A percentile compares a stretch with the other conserved stretches of the same genome.
Conservation (phyloP, 2,797 vertebrate genomes). For the Gallirallus australis region DNA sequence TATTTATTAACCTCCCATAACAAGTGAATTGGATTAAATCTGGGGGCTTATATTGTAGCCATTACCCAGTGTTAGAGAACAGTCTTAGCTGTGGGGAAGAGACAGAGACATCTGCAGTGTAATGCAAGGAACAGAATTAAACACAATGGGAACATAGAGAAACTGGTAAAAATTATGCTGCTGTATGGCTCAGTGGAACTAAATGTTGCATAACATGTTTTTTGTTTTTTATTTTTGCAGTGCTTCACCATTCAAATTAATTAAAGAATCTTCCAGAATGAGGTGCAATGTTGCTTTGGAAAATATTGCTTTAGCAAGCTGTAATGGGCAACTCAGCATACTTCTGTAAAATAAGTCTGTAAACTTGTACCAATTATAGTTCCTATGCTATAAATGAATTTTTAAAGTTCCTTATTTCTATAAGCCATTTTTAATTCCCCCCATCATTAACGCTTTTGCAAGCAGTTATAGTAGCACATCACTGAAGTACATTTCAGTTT, state of each 20-base stretch:
- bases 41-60: conserved; percentile 19
- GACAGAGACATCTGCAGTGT: conserved; percentile 61
- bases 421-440: neutral
- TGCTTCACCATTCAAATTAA: conserved; percentile 59
- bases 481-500: neutral
- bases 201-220: conserved; percentile 66
- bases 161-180: conserved; percentile 57
- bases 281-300: conserved; percentile 37
- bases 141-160: conserved; percentile 50
- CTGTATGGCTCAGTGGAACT: conserved; percentile 54
- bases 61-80: conserved; percentile 47
- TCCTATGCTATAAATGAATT: neutral
- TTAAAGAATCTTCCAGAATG: conserved; percentile 61
- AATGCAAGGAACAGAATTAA: conserved; percentile 47
- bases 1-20: conserved; percentile 53
- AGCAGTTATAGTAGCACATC: neutral
- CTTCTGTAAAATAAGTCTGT: neutral
- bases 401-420: neutral
- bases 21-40: conserved; percentile 44
- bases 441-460: neutral
- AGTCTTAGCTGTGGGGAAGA: conserved; percentile 57
- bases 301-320: neutral
- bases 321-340: neutral
- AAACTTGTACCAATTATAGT: neutral
- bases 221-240: conserved; percentile 48